A percentile compares a stretch with the other conserved stretches of the same genome.
These are phyloP conservation scores for Sarcoramphus papa DNA, from an alignment of 2,797 vertebrate genomes.

Conservation along the genomic window DNA sequence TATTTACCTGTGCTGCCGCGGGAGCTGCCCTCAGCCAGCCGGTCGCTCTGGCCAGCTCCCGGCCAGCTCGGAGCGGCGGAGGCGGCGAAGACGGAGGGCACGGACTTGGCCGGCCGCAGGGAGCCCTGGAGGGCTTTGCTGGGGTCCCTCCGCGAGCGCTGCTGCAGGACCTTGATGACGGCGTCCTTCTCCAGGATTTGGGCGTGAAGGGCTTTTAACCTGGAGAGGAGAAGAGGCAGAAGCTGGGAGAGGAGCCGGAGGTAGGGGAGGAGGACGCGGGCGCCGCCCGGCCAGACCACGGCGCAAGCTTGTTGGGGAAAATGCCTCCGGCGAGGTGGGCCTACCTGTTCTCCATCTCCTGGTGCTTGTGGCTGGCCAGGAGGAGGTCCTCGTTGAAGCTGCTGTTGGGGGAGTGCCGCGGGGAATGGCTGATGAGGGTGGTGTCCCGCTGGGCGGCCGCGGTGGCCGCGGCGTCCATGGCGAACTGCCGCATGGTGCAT, in stretches of 20 bases:
- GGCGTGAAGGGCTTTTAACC: slow-evolving; percentile 89
- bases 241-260: neutral
- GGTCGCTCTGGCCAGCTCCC: slow-evolving; percentile 22
- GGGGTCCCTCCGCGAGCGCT: slow-evolving; percentile 86
- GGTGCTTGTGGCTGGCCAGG: slow-evolving; percentile 83
- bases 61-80: slow-evolving; percentile 48
- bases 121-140: slow-evolving; percentile 78
- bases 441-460: slow-evolving; percentile 94
- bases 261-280: neutral
- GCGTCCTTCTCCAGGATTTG: slow-evolving; percentile 97
- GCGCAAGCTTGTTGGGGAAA: neutral
- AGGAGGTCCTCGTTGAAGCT: slow-evolving; percentile 92
- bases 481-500: slow-evolving; percentile 96
- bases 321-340: neutral
- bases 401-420: slow-evolving; percentile 88
- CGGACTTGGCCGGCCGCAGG: slow-evolving; percentile 87
- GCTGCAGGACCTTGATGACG: slow-evolving; percentile 92
- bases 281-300: neutral
- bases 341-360: slow-evolving; percentile 96
- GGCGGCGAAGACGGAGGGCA: slow-evolving; percentile 83
- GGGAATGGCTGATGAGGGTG: slow-evolving; percentile 94
- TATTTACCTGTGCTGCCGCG: slow-evolving; percentile 77
- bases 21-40: neutral
- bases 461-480: slow-evolving; percentile 94
- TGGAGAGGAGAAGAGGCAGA: slow-evolving; percentile 40